Conservation (phyloP, 2,113 vertebrate genomes). For the Neogobius melanostomus region DNA sequence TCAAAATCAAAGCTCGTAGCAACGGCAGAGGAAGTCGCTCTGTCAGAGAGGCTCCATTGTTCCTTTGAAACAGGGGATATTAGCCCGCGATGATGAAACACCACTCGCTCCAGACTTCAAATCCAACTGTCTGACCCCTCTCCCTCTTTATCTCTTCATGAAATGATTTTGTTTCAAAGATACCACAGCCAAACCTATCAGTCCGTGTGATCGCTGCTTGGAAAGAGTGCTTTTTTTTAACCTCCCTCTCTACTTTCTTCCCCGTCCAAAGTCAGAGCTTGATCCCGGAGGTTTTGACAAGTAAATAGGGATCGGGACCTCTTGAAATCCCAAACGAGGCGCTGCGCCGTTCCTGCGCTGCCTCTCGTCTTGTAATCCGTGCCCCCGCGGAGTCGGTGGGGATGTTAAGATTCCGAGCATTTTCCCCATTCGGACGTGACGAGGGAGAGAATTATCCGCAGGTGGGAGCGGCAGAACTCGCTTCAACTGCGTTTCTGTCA, state of each 20-base stretch:
- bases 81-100: neutral
- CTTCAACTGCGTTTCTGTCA: conserved; percentile 31
- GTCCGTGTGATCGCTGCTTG: conserved; percentile 27
- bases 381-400: conserved; percentile 23
- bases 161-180: neutral
- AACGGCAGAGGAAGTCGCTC: neutral
- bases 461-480: conserved; percentile 26
- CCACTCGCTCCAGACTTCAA: neutral
- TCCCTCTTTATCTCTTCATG: neutral
- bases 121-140: neutral
- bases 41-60: neutral
- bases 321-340: conserved; percentile 43
- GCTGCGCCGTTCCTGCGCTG: conserved; percentile 8
- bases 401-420: conserved; percentile 40
- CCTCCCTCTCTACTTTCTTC: conserved; percentile 32
- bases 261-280: conserved; percentile 9
- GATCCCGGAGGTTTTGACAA: conserved; percentile 47
- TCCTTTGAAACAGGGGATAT: conserved; percentile 4
- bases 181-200: conserved; percentile 11
- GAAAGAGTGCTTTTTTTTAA: conserved; percentile 29
- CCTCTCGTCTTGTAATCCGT: conserved; percentile 37
- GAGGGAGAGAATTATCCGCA: conserved; percentile 32
- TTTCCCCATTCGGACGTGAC: conserved; percentile 29
- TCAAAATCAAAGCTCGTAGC: neutral
- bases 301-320: conserved; percentile 66